Evolutionary conservation across 2,797 vertebrate genomes (phyloP), one percentile per base, ranked within the genome.

Genomic region (Notamacropus eugenii): DNA sequence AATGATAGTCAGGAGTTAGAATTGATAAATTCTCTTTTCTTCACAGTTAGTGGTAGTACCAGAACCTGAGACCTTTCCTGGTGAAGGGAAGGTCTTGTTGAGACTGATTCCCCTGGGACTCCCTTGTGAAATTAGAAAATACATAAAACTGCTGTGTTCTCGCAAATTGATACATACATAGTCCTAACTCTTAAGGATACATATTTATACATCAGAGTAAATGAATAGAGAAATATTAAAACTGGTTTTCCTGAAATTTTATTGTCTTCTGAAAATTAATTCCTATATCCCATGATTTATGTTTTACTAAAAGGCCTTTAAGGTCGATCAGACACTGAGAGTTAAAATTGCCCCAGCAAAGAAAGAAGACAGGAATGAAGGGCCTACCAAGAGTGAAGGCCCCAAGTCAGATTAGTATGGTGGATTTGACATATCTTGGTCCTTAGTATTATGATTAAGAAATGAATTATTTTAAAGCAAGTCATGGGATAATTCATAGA

Each of bases 1-100:
- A 31, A 92, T 95, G 28, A 91, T 6, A 91, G 82, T 90, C 91
- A 95, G 59, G 95, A 92, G 59, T 93, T 94, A 87, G 91, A 52
- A 24, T 46, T 46, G 19, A 82, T 82, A 82, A 82, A 82, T 82
- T 82, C 50, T 57, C 40, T 96, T 52, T 11, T n/a, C 58, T 96
- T 97, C 28, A 52, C 22, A 94, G 0, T 94, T 67, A 13, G 95
- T 29, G 34, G 34, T 92, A 87, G 96, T 93, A 54, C 12, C n/a
- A 96, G 58, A 52, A n/a, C 95, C 54, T 95, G 34, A 95, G 92
- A 94, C 52, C 87, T 95, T 94, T 94, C 46, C 27, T 95, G 27
- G 24, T 82, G 55, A 94, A 95, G 57, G 93, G 54, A 95, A 50
- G 34, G 34, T 55, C 6, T 82, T 82, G 19, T 82, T 1, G 96